Percentiles rank a stretch among this genome's conserved stretches.
Conservation (phyloP, 2,888 invertebrate genomes). For the Oeneis ivallda region DNA sequence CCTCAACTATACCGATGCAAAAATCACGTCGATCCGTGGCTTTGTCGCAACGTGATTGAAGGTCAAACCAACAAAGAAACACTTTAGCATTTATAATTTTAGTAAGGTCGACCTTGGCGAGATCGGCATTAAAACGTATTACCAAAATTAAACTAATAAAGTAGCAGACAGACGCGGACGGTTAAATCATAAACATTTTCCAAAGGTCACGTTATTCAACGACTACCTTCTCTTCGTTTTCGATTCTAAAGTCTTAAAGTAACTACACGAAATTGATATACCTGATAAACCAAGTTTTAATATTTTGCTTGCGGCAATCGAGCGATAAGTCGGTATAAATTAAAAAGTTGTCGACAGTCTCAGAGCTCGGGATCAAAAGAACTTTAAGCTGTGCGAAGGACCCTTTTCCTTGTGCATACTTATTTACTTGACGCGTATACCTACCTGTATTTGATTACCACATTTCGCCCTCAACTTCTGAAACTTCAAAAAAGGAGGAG, state of each 20-base stretch:
- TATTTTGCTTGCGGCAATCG: conserved; percentile 62
- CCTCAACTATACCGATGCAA: too few relatives aligned
- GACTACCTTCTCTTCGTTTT: neutral
- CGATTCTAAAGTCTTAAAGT: conserved; percentile 16
- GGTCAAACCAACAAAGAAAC: too few relatives aligned
- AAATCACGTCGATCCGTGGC: too few relatives aligned
- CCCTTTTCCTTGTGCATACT: conserved; percentile 31
- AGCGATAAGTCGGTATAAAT: conserved; percentile 72
- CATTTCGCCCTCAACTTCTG: too few relatives aligned
- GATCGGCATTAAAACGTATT: too few relatives aligned
- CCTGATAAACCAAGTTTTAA: conserved; percentile 60
- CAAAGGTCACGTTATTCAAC: conserved; percentile 6
- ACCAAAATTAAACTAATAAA: too few relatives aligned
- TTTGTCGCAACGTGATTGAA: too few relatives aligned
- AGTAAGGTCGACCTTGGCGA: too few relatives aligned
- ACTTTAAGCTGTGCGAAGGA: conserved; percentile 47
- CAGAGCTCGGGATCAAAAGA: conserved; percentile 54
- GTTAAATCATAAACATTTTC: neutral
- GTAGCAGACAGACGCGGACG: neutral
- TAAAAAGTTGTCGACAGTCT: conserved; percentile 62
- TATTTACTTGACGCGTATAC: conserved; percentile 17
- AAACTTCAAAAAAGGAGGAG: too few relatives aligned
- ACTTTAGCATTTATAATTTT: too few relatives aligned
- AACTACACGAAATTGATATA: conserved; percentile 46
- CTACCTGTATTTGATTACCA: too few relatives aligned